Base-by-base conservation (phyloP, 2,888 invertebrate species). In the Fragum fragum region DNA sequence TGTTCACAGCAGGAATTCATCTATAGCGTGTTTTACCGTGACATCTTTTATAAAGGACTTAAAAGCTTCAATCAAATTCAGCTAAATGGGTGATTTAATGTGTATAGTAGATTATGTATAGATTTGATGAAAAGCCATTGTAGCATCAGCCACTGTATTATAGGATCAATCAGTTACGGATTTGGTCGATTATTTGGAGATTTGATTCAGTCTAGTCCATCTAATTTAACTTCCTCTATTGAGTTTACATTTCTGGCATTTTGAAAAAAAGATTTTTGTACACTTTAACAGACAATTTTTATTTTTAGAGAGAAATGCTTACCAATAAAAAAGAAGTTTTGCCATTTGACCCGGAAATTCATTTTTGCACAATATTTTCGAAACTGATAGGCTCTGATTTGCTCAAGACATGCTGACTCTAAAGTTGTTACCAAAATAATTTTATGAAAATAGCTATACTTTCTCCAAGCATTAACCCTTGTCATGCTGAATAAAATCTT, bases 41-140 rank as follows among this genome's bases (percentile, higher is more conserved):
- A 42, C 66, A 66, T 42, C 42, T 36, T 66, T 66, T 66, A 66
- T 66, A 36, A 21, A 39, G 21, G 66, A 42, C 42, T 66, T 36
- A 66, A 63, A 66, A 23, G 66, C 66, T 42, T 66, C 66, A 66
- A 66, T 66, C 66, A 39, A 2, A 42, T 66, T 23, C 26, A 9
- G 39, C 39, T 42, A 21, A 39, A 66, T 66, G 66, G 66, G 66
- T 66, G 66, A 66, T 66, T 66, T 66, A 66, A 66, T 23, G 66
- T 23, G 42, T 66, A 66, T 66, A 39, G 42, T 39, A 66, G 66
- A 42, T 42, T 42, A 42, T 63, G 63, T 63, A 32, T 63, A 16
- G 63, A 63, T 63, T 32, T 66, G 42, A 66, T 66, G 66, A 66
- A 66, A 66, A 42, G 21, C 29, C 42, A 42, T 66, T 42, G 39